Base-by-base conservation (phyloP, 2,797 vertebrate genomes). In the Moxostoma hubbsi region DNA sequence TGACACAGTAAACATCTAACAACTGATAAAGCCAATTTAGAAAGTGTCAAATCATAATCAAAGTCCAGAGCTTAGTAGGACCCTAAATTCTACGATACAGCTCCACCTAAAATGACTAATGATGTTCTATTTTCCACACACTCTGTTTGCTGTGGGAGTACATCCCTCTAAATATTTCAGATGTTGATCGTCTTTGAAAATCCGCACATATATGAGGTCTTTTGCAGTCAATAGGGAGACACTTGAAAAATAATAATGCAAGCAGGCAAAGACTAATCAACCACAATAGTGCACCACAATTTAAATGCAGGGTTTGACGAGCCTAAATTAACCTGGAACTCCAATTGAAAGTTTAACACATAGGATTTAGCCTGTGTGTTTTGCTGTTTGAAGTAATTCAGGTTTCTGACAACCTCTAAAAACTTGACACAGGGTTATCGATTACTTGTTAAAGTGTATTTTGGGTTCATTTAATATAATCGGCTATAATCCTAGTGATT, bases 371-470 rank as follows among this genome's bases (percentile, higher is more conserved):
- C 4, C 45, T 4, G 12, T 2, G 54, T n/a, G 15, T 49, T 36
- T 61, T 36, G 9, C 18, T 16, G 15, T 76, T 66, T 49, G 1
- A 67, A 58, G 45, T 36, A 66, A 10, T 63, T 24, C 62, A 63
- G 36, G 16, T 6, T 74, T 53, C 49, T 45, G 50, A 64, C 63
- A 63, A 50, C 59, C 53, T 57, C 45, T 47, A 16, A 67, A 5
- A 59, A 8, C 46, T 16, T 59, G 36, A 57, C 16, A 68, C 13
- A 15, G 53, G 9, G 46, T 43, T 59, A 68, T 65, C 12, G 6
- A 76, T 76, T 59, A 51, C 54, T 50, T 67, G 45, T 50, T 63
- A 65, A 71, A 72, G 50, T 51, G 10, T 9, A 13, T n/a, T 15
- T 12, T 36, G 24, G 18, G 7, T 11, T 57, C 46, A 70, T 64